Evolutionary conservation across 2,888 invertebrate species (phyloP).

Genomic region (Hirtodrosophila duncani): DNA sequence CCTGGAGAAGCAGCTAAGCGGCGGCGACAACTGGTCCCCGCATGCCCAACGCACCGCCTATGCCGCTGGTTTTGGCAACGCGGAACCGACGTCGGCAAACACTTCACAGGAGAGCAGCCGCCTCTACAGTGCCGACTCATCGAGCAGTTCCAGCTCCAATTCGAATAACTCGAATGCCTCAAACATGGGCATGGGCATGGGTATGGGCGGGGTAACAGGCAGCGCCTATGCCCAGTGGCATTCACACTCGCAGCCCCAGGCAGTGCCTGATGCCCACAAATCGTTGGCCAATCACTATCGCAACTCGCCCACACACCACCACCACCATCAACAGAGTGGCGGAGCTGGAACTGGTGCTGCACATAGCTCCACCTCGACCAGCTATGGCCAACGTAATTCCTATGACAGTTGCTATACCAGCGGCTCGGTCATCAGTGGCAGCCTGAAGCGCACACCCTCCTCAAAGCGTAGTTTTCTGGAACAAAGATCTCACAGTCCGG

Average conservation of each 20-base stretch:
- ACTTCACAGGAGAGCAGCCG: constrained; percentile 48
- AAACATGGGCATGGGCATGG: constrained; percentile 16
- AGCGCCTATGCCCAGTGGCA: constrained; percentile 59
- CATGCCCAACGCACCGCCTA: constrained; percentile 44
- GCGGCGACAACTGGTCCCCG: constrained; percentile 48
- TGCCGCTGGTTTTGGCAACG: constrained; percentile 52
- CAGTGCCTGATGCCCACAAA: constrained; percentile 75
- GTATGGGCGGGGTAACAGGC: constrained; percentile 57
- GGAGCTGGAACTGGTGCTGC: constrained; percentile 8
- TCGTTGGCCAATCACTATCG: constrained; percentile 72
- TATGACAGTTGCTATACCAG: constrained; percentile 60
- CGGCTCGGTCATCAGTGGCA: constrained; percentile 57
- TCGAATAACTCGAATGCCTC: constrained; percentile 64
- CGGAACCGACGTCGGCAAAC: too few species aligned
- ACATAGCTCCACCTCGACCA: constrained; percentile 11
- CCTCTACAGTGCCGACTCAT: constrained; percentile 74
- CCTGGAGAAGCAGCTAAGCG: constrained; percentile 79
- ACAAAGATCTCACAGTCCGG: constrained; percentile 76
- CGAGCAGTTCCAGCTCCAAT: constrained; percentile 75
- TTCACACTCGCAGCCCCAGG: constrained; percentile 76
- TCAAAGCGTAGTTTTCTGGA: constrained; percentile 74
- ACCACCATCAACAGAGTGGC: constrained; percentile 8
- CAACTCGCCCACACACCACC: constrained; percentile 66
- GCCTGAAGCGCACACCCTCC: constrained; percentile 73
- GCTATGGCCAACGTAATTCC: constrained; percentile 63